Conservation (phyloP, 2,113 vertebrate species). For the Meleagris gallopavo region DNA sequence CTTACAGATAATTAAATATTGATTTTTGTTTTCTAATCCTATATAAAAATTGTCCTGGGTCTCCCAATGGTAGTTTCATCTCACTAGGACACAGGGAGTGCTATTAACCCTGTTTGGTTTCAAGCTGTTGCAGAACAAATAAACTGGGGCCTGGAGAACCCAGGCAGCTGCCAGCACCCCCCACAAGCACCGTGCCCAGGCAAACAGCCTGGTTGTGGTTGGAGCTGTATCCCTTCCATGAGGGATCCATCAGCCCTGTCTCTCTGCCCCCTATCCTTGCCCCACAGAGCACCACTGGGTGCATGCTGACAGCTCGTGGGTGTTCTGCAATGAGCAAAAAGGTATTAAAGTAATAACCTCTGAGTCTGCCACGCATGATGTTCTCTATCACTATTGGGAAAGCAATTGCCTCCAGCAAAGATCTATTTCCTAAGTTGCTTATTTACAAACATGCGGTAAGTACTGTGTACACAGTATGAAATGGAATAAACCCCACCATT, state of each 20-base stretch:
- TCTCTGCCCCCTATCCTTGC: too few species aligned
- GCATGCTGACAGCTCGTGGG: background rate
- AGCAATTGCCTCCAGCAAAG: conserved; percentile 69
- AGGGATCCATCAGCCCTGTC: too few species aligned
- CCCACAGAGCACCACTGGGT: background rate
- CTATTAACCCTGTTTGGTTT: conserved; percentile 90
- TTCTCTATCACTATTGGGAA: conserved; percentile 57
- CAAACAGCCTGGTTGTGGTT: background rate
- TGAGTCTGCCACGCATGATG: conserved; percentile 13
- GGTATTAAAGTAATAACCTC: conserved; percentile 32
- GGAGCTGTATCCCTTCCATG: background rate
- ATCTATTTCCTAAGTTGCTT: conserved; percentile 58
- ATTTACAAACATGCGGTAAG: background rate
- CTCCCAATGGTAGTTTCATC: conserved; percentile 98
- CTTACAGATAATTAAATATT: conserved; percentile 99
- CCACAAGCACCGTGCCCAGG: background rate
- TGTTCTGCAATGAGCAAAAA: background rate
- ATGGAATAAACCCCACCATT: conserved; percentile 46
- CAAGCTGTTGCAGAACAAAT: conserved; percentile 65
- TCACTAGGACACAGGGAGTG: conserved; percentile 81
- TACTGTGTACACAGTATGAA: conserved; percentile 2
- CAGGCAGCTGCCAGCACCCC: background rate
- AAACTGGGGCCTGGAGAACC: background rate
- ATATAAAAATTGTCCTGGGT: conserved; percentile 99
- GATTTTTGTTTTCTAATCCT: conserved; percentile 99